Evolutionary conservation across 2,888 invertebrate species (phyloP), one percentile per base, ranked within the genome.

Genomic region (Drosophila planitibia): DNA sequence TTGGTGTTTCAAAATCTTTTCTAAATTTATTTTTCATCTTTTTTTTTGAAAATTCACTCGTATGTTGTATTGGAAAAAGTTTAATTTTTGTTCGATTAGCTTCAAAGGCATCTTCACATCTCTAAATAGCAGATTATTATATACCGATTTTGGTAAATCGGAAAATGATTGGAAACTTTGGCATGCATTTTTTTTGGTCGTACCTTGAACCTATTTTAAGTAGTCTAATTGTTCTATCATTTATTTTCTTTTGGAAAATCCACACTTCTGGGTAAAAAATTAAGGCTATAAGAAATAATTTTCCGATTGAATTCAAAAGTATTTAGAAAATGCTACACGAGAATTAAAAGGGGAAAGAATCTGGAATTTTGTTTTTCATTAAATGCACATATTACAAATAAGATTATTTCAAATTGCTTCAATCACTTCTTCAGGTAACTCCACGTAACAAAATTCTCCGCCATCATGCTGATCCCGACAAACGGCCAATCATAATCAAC

Each of bases 381-480:
- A 2, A 53, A 14, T 22, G 4, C 14, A 47, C 14, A 47, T 14
- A 47, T 54, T 54, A 16, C 0, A 33, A 22, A 28, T 19, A 25
- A 47, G 22, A 25, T 25, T 47, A 4, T 47, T 47, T 59, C 4
- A 22, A 33, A 25, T 5, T 14, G 19, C 28, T n/a, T 39, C 7
- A 35, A 49, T 28, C 22, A 12, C 28, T 39, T 33, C 47, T 51
- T 3, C 33, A 92, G 91, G 91, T 97, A 35, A 97, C 97, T 2
- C 97, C 97, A 4, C 95, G 94, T 0, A 94, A 96, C 62, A 94
- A 95, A 86, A 95, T 97, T 25, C 95, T 95, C 83, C 97, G 97
- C 75, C 97, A 97, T 96, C 96, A 96, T 92, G 96, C 97, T 0
- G 96, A 97, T 85, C 95, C 95, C 0, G 94, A 93, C 73, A 92